These are phyloP conservation scores for Limenitis camilla DNA, from an alignment of 2,888 invertebrate species.

Conservation along the genomic window DNA sequence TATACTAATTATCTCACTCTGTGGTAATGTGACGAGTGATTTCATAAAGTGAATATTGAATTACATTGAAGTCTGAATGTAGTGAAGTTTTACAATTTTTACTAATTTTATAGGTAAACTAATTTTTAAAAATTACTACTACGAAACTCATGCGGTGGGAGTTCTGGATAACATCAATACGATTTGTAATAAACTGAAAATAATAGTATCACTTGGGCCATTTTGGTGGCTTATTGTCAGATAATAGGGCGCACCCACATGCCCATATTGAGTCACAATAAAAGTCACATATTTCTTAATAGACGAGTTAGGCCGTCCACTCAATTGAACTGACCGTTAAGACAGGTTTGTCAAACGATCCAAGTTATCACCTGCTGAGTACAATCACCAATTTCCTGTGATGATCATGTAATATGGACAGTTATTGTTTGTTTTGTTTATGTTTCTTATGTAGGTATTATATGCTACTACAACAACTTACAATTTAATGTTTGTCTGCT, in stretches of 20 bases:
- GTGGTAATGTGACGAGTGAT: background rate
- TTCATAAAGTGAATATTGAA: background rate
- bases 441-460: background rate
- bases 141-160: too few species aligned
- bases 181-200: too few species aligned
- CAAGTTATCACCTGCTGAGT: conserved; percentile 23
- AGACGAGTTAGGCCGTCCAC: conserved; percentile 29
- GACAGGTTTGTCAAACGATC: conserved; percentile 26
- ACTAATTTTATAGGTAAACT: too few species aligned
- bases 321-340: conserved; percentile 29
- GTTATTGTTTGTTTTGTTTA: background rate
- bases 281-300: conserved; percentile 70
- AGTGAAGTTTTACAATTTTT: too few species aligned
- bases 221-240: conserved; percentile 62
- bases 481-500: too few species aligned
- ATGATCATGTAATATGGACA: background rate
- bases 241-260: conserved; percentile 61
- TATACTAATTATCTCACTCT: too few species aligned
- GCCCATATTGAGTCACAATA: conserved; percentile 70
- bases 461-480: background rate
- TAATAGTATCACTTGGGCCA: too few species aligned
- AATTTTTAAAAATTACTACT: too few species aligned
- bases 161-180: too few species aligned
- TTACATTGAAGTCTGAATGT: too few species aligned
- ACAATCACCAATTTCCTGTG: conserved; percentile 20